Evolutionary conservation across 2,888 invertebrate genomes (phyloP).

Genomic region (Amiota communis): DNA sequence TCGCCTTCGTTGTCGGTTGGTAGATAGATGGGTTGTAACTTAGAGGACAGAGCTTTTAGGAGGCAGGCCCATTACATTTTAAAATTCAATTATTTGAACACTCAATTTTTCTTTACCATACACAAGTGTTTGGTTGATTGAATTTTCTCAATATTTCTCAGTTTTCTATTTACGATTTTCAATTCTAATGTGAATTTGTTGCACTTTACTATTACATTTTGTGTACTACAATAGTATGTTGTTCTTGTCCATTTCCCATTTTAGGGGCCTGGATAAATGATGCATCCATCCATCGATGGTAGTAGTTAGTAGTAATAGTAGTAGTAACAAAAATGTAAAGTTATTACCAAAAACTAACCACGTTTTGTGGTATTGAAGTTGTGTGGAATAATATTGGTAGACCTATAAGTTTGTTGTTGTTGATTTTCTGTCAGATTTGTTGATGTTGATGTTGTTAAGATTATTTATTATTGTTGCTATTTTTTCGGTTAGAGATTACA

Average conservation of each 20-base stretch:
- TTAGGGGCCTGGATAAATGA: no score
- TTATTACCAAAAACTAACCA: conserved; percentile 72
- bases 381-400: conserved; percentile 72
- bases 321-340: conserved; percentile 59
- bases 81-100: conserved; percentile 60
- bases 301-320: no score
- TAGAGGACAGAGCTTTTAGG: neutral
- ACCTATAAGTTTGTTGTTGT: conserved; percentile 62
- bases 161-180: conserved; percentile 21
- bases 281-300: neutral
- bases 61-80: conserved; percentile 53
- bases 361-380: conserved; percentile 72
- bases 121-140: conserved; percentile 31
- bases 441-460: conserved; percentile 37
- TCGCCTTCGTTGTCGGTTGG: no score
- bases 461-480: conserved; percentile 46
- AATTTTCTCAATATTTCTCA: conserved; percentile 47
- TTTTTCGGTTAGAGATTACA: conserved; percentile 13
- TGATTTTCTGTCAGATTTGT: conserved; percentile 44
- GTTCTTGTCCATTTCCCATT: no score
- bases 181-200: neutral
- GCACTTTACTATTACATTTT: conserved; percentile 16
- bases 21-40: no score
- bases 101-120: conserved; percentile 37
- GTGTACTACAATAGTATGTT: no score